Percentiles rank a stretch among this genome's conserved stretches.
Evolutionary conservation across 2,113 vertebrate genomes (phyloP).

Genomic region (Chascanopsetta lugubris): DNA sequence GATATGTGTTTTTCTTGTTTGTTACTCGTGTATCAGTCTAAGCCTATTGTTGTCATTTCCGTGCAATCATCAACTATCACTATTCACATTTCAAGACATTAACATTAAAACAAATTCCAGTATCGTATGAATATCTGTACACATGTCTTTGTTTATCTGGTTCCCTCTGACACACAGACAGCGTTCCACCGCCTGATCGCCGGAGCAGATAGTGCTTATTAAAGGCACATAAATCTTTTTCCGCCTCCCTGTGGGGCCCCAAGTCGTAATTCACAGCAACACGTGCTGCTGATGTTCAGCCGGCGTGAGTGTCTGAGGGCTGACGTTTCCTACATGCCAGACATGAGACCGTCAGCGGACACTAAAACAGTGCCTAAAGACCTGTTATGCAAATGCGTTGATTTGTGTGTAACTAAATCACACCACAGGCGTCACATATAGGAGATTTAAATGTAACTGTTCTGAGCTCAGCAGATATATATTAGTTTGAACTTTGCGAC

Average conservation of each 20-base stretch:
- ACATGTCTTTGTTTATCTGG: not conserved
- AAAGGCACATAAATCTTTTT: conserved; percentile 71
- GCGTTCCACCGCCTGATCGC: conserved; percentile 38
- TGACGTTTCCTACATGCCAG: conserved; percentile 8
- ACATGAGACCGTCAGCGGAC: conserved; percentile 8
- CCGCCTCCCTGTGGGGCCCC: conserved; percentile 48
- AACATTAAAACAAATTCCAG: too few species aligned
- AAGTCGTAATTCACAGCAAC: conserved; percentile 62
- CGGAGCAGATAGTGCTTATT: conserved; percentile 67
- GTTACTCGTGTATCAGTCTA: not conserved
- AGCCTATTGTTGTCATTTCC: not conserved
- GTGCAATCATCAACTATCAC: not conserved
- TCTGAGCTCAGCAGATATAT: not conserved
- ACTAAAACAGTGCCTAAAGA: not conserved
- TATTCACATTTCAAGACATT: too few species aligned
- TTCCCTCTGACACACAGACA: conserved; percentile 11
- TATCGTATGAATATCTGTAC: not conserved
- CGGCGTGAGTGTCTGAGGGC: not conserved
- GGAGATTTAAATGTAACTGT: too few species aligned
- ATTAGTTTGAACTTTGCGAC: not conserved
- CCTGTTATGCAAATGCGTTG: too few species aligned
- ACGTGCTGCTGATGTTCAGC: conserved; percentile 44
- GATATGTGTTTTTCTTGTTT: not conserved
- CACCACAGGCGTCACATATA: not conserved
- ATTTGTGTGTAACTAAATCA: not conserved